These are phyloP conservation scores for Porphyrio hochstetteri DNA, from an alignment of 2,113 vertebrate species.

Conservation along the genomic window DNA sequence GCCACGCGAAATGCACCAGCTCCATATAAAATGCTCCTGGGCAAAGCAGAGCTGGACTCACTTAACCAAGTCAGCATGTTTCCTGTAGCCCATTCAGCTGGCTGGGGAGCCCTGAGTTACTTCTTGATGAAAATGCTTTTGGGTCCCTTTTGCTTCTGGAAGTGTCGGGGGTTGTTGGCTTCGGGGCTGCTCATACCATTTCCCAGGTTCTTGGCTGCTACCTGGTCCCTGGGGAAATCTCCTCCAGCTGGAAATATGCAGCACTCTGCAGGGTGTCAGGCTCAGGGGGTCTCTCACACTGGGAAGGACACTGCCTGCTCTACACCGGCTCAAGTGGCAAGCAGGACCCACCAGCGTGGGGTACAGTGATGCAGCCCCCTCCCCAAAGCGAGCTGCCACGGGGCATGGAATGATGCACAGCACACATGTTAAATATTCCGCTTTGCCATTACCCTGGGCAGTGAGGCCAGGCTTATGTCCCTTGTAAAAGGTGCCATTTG, in stretches of 20 bases:
- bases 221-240: too few species aligned
- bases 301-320: not conserved
- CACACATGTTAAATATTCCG: not conserved
- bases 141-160: too few species aligned
- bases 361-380: not conserved
- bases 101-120: not conserved
- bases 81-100: accelerated
- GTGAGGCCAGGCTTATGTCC: too few species aligned
- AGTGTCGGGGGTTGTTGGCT: not conserved
- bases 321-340: not conserved
- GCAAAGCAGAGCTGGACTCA: too few species aligned
- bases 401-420: not conserved
- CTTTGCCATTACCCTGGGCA: too few species aligned
- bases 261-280: too few species aligned
- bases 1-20: not conserved
- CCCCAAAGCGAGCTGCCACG: not conserved
- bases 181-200: not conserved
- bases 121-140: not conserved
- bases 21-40: accelerated
- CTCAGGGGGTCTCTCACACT: too few species aligned
- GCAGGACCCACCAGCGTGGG: not conserved
- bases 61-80: too few species aligned
- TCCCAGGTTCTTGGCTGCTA: too few species aligned
- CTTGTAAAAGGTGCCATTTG: not conserved
- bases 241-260: too few species aligned